Base-by-base conservation (phyloP, 2,888 invertebrate genomes). In the Bellardia pandia region DNA sequence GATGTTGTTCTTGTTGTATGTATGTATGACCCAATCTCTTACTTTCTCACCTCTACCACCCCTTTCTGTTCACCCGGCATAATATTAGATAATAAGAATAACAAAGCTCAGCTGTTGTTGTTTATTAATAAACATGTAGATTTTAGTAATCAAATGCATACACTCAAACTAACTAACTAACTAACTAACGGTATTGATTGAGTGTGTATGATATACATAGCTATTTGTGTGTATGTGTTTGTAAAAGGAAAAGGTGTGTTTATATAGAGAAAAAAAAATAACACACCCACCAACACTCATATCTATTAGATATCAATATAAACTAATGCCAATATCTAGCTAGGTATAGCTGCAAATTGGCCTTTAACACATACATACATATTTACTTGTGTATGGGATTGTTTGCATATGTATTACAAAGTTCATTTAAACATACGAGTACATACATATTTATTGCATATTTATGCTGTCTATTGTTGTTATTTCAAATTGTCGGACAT, bases 91-190 rank as follows among this genome's bases (percentile, higher is more conserved):
- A 71, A 71, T 53, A 37, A 53, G 7, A 72, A 37, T 9, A 37
- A 37, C 2, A 56, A 62, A 71, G 78, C 53, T 71, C 68, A 75
- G 78, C 42, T 74, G 75, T 72, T 75, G 75, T 79, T 86, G 53
- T 79, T 48, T 71, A 66, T 76, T 66, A 79, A 79, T 79, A 79
- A 86, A 82, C 56, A 82, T 79, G 74, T 42, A 78, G 86, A 86
- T 82, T 75, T 78, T n/a, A 64, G 56, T 64, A 75, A 78, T 69
- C 62, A 64, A 69, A 81, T 56, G 37, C 37, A 37, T n/a, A 56
- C 23, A 51, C 14, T 13, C 53, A 42, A 11, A 30, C 37, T 37
- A 33, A 5, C 33, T 33, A 60, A 58, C 30, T 7, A 30, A 48
- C 16, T 33, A 60, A 58, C 30, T 7, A 30, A 48, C 16, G 37